phyloP scores from a whole-genome alignment of 1,140 invertebrate species.

The Drosophila gunungcola region DNA sequence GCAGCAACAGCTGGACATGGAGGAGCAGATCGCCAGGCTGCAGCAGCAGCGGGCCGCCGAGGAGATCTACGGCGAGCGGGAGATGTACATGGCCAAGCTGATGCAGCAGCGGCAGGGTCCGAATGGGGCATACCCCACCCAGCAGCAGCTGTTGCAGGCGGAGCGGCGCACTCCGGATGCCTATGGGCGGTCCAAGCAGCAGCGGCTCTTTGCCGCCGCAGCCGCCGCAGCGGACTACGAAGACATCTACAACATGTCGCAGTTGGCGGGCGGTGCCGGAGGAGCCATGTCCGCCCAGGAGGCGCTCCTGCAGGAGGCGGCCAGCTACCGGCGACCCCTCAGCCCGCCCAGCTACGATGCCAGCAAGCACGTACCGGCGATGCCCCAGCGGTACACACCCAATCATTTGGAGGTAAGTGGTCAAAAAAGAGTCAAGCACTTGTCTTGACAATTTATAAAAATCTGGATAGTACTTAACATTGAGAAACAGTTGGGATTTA shows the following conservation, averaged over 20 bases:
- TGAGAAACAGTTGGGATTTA: too few species aligned
- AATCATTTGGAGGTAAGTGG: conserved; percentile 80
- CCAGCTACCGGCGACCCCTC: conserved; percentile 82
- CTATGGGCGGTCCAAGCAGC: conserved; percentile 89
- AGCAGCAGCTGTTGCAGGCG: conserved; percentile 57
- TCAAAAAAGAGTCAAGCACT: too few species aligned
- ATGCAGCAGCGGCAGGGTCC: conserved; percentile 68
- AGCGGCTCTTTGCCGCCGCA: conserved; percentile 83
- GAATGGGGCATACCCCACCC: conserved; percentile 49
- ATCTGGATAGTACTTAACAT: too few species aligned
- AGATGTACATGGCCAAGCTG: conserved; percentile 81
- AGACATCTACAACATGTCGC: conserved; percentile 88
- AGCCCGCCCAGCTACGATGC: conserved; percentile 84
- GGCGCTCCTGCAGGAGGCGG: conserved; percentile 76
- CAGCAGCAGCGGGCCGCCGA: conserved; percentile 74
- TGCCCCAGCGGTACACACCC: conserved; percentile 83
- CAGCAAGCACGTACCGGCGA: conserved; percentile 77
- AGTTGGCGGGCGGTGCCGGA: conserved; percentile 39
- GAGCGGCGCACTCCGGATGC: conserved; percentile 93
- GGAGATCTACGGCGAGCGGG: conserved; percentile 80
- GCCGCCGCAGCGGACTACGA: conserved; percentile 89
- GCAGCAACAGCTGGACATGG: conserved; percentile 78
- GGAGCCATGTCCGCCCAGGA: conserved; percentile 64
- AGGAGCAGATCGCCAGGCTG: conserved; percentile 75
- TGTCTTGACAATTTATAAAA: too few species aligned